Evolutionary conservation across 1,140 invertebrate genomes (phyloP).

Genomic region (Cotesia chilonis): DNA sequence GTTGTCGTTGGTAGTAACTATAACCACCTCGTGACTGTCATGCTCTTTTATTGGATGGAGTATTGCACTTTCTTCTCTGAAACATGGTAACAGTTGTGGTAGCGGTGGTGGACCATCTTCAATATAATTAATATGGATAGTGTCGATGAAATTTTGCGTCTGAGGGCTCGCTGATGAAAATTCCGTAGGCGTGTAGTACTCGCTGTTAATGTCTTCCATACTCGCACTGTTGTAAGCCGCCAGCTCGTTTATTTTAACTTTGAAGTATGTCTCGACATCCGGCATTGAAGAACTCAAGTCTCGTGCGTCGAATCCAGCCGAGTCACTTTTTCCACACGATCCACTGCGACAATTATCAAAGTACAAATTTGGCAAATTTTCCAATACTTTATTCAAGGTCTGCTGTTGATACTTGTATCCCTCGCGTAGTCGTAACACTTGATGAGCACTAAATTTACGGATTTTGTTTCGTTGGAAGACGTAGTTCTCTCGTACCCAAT

Average conservation of each 20-base stretch:
- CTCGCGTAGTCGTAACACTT: slow-evolving; percentile 86
- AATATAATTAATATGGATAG: slow-evolving; percentile 71
- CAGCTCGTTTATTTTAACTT: slow-evolving; percentile 52
- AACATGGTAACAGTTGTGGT: slow-evolving; percentile 41
- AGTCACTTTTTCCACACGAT: slow-evolving; percentile 82
- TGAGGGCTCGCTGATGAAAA: slow-evolving; percentile 59
- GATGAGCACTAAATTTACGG: slow-evolving; percentile 91
- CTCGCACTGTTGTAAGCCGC: slow-evolving; percentile 43
- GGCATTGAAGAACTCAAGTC: slow-evolving; percentile 65
- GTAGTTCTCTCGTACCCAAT: slow-evolving; percentile 94
- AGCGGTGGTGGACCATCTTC: slow-evolving; percentile 62
- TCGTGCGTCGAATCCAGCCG: slow-evolving; percentile 75
- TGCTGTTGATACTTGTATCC: slow-evolving; percentile 96
- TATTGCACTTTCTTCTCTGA: slow-evolving; percentile 49
- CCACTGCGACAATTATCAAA: slow-evolving; percentile 92
- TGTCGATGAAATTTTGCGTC: slow-evolving; percentile 57
- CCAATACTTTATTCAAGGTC: slow-evolving; percentile 91
- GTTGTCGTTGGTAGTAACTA: slow-evolving; percentile 20
- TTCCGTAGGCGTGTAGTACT: slow-evolving; percentile 84
- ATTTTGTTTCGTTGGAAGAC: slow-evolving; percentile 94
- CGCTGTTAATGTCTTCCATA: slow-evolving; percentile 71
- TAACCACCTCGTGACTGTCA: slow-evolving; percentile 42
- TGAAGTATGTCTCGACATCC: slow-evolving; percentile 66
- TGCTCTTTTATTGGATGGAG: slow-evolving; percentile 49
- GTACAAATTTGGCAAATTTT: slow-evolving; percentile 91